Conservation (phyloP, 2,888 invertebrate species). For the Quadroppia sp. region DNA sequence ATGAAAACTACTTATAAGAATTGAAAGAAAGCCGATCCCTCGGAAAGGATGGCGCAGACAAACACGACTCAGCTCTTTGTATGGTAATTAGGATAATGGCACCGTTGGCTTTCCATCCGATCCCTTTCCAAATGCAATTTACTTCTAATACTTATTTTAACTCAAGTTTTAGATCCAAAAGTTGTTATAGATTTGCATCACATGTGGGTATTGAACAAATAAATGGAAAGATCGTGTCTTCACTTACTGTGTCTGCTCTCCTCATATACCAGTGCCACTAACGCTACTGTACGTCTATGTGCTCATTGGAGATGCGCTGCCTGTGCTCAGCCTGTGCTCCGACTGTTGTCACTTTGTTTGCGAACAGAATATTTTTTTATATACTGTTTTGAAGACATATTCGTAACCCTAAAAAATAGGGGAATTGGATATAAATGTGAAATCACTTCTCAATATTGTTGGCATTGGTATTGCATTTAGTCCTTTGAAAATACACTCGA, state of each 20-base stretch:
- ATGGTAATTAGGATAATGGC: conserved; percentile 48
- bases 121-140: conserved; percentile 31
- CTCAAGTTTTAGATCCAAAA: neutral
- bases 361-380: neutral
- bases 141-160: conserved; percentile 32
- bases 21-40: conserved; percentile 14
- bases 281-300: too few relatives aligned
- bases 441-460: conserved; percentile 23
- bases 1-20: conserved; percentile 26
- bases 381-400: neutral
- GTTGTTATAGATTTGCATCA: conserved; percentile 35
- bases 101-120: neutral
- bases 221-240: conserved; percentile 37
- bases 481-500: neutral
- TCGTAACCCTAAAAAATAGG: neutral
- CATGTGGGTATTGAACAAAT: conserved; percentile 35
- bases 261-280: neutral
- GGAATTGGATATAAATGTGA: conserved; percentile 19
- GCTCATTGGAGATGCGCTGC: too few relatives aligned
- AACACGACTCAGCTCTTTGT: conserved; percentile 48
- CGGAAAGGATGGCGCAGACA: conserved; percentile 1
- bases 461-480: conserved; percentile 15
- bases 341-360: conserved; percentile 26
- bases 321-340: neutral
- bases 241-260: neutral